Percentiles rank a stretch among this genome's conserved stretches.
phyloP scores from a whole-genome alignment of 1,140 invertebrate genomes.

The Elysia chlorotica region DNA sequence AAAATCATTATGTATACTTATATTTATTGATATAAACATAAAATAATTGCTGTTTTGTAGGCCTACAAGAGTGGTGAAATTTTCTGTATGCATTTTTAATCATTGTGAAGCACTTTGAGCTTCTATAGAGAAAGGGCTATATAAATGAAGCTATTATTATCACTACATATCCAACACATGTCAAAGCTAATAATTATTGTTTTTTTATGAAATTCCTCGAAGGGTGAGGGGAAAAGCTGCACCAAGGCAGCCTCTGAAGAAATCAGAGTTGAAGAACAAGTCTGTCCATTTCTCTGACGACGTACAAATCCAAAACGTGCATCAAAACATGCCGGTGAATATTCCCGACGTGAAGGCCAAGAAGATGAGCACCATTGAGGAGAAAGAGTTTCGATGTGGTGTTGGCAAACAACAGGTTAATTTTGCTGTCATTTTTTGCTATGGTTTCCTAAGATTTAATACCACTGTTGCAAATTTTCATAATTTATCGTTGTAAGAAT shows the following conservation, averaged over 20 bases:
- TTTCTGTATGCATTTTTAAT: background rate
- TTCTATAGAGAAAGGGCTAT: background rate
- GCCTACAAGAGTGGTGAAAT: background rate
- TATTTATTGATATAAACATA: too few relatives aligned
- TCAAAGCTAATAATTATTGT: background rate
- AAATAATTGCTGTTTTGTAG: too few relatives aligned
- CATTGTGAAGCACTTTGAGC: background rate
- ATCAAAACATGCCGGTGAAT: constrained; percentile 33
- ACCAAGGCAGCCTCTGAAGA: background rate
- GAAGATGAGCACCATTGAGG: background rate
- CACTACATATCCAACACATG: background rate
- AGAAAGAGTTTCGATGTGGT: background rate
- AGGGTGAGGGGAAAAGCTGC: constrained; percentile 2
- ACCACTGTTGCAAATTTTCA: background rate
- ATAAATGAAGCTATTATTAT: background rate
- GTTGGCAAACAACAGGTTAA: constrained; percentile 13
- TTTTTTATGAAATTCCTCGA: background rate
- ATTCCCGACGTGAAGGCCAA: too few relatives aligned
- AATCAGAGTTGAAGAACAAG: background rate
- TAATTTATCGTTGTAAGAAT: too few relatives aligned
- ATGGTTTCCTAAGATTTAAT: background rate
- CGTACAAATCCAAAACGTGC: constrained; percentile 40
- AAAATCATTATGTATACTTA: too few relatives aligned
- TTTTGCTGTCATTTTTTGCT: background rate
- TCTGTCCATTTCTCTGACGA: constrained; percentile 49